Conservation (phyloP, 2,888 invertebrate species). For the Tachina grossa region DNA sequence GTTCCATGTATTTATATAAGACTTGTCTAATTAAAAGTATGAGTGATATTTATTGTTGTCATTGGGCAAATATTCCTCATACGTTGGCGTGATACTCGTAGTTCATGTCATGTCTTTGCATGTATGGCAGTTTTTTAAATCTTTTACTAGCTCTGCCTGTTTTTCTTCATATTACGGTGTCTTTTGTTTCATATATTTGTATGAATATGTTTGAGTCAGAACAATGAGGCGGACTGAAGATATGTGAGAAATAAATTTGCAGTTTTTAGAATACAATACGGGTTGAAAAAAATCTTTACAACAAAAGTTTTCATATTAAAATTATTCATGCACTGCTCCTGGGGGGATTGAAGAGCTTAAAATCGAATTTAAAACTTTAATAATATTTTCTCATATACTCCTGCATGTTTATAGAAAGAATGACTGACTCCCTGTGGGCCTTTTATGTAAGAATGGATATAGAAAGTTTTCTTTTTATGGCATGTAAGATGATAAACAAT, state of each 20-base stretch:
- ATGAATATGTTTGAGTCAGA: neutral
- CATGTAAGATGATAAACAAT: constrained; percentile 39
- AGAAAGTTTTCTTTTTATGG: constrained; percentile 6
- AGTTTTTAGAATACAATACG: too few relatives aligned
- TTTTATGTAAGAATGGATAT: neutral
- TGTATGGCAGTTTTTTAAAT: constrained; percentile 1
- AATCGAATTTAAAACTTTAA: too few relatives aligned
- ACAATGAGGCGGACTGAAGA: too few relatives aligned
- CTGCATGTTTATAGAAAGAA: neutral
- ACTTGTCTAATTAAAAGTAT: constrained; percentile 9
- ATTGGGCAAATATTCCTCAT: constrained; percentile 32
- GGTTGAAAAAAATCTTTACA: too few relatives aligned
- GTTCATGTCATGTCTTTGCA: neutral
- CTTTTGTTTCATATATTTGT: neutral
- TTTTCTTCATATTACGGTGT: neutral
- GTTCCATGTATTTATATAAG: neutral
- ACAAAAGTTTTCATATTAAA: too few relatives aligned
- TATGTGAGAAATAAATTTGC: too few relatives aligned
- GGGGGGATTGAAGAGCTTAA: too few relatives aligned
- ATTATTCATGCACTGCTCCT: too few relatives aligned
- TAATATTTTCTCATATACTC: too few relatives aligned
- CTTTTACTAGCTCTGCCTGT: neutral
- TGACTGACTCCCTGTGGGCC: neutral
- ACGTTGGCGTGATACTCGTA: neutral
- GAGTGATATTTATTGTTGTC: constrained; percentile 38